Evolutionary conservation across 2,113 vertebrate genomes (phyloP), one percentile per base, ranked within the genome.

Genomic region (Rallus limicola): DNA sequence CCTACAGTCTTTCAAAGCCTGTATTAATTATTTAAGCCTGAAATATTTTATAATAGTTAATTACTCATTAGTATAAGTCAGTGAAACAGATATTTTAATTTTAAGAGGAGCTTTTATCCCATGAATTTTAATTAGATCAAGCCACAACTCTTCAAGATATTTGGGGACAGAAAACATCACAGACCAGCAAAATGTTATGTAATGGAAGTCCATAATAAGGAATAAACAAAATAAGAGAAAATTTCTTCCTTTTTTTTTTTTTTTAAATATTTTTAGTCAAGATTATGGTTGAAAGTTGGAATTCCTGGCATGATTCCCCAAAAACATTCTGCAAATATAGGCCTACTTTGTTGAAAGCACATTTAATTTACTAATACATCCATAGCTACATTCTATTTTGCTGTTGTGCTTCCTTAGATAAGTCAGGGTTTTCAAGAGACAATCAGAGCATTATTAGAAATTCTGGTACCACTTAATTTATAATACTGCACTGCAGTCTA

Each of bases 21-120:
- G 9, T 59, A 80, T 91, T 91, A 93, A 93, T 94, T 94, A 90
- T 78, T 93, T 83, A 95, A 74, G 15, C 18, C 52, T 56, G 16
- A 74, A 16, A 65, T 87, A 65, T 25, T 12, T 81, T 29, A 59
- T 50, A 88, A 70, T 25, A 90, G 15, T 55, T 86, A 88, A 64
- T 88, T 94, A 42, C 14, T 81, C 60, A 69, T 46, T 82, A 91
- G 24, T 50, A 38, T 5, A 74, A 82, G n/a, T 56, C 46, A 83
- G 60, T 23, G 48, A 46, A 90, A 82, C 13, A 76, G 12, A 65
- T 59, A 53, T 80, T 93, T 89, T 90, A 67, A 95, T 64, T 59
- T 40, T 36, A 48, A 88, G 23, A 67, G 11, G n/a, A 55, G 15
- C 10, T 90, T 92, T 85, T 70, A 74, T 77, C 15, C 23, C 18